phyloP scores from a whole-genome alignment of 2,113 vertebrate genomes.

The Vimba vimba region DNA sequence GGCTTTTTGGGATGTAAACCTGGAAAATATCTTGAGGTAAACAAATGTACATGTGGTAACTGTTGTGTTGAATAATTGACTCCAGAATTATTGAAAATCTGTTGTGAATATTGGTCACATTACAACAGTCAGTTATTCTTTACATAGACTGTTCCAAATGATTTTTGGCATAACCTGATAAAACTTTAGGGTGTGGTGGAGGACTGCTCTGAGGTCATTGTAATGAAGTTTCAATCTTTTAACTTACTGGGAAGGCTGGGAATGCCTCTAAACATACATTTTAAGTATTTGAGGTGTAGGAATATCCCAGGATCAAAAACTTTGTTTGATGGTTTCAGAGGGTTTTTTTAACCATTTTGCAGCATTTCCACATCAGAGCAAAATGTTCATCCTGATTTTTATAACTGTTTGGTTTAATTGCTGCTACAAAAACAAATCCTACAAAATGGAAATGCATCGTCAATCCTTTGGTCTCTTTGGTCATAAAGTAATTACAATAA shows the following conservation, averaged over 20 bases:
- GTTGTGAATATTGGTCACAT: neutral
- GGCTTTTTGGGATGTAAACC: neutral
- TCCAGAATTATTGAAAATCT: neutral
- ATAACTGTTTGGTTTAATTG: neutral
- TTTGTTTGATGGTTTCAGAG: neutral
- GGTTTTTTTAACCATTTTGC: no score
- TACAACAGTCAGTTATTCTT: neutral
- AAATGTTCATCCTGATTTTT: neutral
- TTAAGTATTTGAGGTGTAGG: no score
- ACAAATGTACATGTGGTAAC: neutral
- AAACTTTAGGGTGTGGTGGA: neutral
- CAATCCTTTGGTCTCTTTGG: neutral
- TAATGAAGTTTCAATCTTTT: neutral
- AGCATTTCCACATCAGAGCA: no score
- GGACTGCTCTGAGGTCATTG: no score
- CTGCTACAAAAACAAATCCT: neutral
- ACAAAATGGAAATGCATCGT: neutral
- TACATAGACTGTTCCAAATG: neutral
- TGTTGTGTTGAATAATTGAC: neutral
- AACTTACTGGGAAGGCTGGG: neutral
- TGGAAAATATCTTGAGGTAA: neutral
- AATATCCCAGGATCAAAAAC: no score
- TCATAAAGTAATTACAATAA: constrained; percentile 10
- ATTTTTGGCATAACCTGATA: neutral
- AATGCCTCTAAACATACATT: neutral